Evolutionary conservation across 2,113 vertebrate species (phyloP), one percentile per base, ranked within the genome.

Genomic region (Cichladusa arquata): DNA sequence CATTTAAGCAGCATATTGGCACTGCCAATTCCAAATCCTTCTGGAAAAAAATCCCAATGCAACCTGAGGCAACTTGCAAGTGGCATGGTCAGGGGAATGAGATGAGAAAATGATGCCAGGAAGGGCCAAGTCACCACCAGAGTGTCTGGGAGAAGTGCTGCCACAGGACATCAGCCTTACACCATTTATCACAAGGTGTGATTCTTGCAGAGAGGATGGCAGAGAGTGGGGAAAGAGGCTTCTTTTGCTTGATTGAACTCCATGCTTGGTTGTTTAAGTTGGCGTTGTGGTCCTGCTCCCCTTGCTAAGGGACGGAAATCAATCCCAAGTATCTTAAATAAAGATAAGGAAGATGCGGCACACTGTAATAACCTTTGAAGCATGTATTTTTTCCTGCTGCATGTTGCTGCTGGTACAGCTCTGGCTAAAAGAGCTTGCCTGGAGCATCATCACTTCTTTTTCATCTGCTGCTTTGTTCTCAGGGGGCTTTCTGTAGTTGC

Each of bases 401-500:
- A 72, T 1, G 3, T 36, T 88, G 47, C 33, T 88, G 14, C 60
- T 83, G 34, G 19, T 81, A 87, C 45, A 53, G 28, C 15, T 91
- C 50, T 65, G 25, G 60, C 73, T 95, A 44, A 85, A 96, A 82
- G 26, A 51, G 33, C 45, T 88, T 91, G 81, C 78, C 89, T 95
- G 62, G 73, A 94, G 78, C 87, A 73, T 56, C 48, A 93, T 66
- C 29, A 54, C 61, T 95, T 89, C 61, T 83, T 92, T 96, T 95
- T 89, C 42, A 91, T 95, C 91, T 89, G 69, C 87, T 82, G 31
- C 81, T 97, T 95, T 95, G 86, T 79, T 95, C 91, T 92, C 54
- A 2, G 23, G 81, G 83, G 64, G 81, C 13, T 93, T 86, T 87
- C 86, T 91, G 93, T 91, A 90, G 77, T 79, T 85, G 77, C 67